Evolutionary conservation across 92 coral and sea anemone genomes (phyloP), one percentile per base, ranked within the genome.

Genomic region (Zoanthus sansibaricus): DNA sequence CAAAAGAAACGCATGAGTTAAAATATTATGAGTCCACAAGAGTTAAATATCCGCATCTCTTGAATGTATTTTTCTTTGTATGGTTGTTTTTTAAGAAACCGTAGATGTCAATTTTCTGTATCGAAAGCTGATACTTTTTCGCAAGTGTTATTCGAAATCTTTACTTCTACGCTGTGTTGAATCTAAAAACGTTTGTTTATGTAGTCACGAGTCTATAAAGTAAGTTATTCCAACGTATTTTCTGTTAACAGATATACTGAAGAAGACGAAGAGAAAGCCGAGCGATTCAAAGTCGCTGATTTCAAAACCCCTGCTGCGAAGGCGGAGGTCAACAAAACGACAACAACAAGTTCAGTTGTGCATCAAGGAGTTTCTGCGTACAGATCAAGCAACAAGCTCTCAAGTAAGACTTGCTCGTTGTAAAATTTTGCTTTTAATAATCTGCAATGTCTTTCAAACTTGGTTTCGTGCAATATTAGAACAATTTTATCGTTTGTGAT

Each of bases 241-340:
- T 80, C 17, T 48, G 20, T 18, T 61, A n/a, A 47, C 85, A 80
- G 85, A 80, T 45, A 9, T 80, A 17, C 52, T 80, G 30, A 80
- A 74, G 61, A 80, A 80, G 16, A 80, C 66, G 55, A 78, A 80
- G 45, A 80, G 49, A 71, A 51, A 48, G 15, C 25, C 75, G 44
- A 45, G 42, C 56, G 73, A 79, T 61, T 45, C 83, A 58, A 78
- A 48, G 16, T 15, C 83, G 12, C 4, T 20, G 15, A 59, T 25
- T 20, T 66, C 58, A 0, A 70, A 66, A 66, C 85, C 85, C 85
- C 85, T 64, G 58, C 85, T 52, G 75, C 13, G 85, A 4, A 44
- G 62, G 4, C 74, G 72, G 10, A 33, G 85, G 49, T 49, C 59
- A 25, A 12, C 33, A 46, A 49, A 55, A 18, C 32, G 66, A 46